These are phyloP conservation scores for Pediacus dermestoides DNA, from an alignment of 2,888 invertebrate genomes.

Conservation along the genomic window DNA sequence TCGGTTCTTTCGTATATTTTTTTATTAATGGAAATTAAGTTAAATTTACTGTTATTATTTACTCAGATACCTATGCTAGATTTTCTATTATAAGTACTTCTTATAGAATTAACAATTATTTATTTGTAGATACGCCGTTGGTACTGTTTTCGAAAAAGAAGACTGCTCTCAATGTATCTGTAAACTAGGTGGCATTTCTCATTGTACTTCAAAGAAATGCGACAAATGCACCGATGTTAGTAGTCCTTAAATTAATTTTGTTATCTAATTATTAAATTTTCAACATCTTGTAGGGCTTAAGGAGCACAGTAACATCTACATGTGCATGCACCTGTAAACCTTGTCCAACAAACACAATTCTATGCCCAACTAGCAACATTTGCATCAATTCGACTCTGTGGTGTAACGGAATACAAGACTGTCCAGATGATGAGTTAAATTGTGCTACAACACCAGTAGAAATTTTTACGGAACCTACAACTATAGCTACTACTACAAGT, in stretches of 20 bases:
- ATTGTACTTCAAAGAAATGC: constrained; percentile 68
- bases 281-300: constrained; percentile 49
- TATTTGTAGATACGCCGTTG: constrained; percentile 71
- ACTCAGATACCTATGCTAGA: no score
- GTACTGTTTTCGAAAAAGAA: constrained; percentile 65
- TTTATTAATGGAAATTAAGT: no score
- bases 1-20: no score
- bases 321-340: constrained; percentile 74
- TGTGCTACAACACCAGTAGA: constrained; percentile 51
- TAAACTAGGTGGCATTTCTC: constrained; percentile 66
- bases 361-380: constrained; percentile 71
- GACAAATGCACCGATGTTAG: constrained; percentile 59
- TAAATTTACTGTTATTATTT: no score
- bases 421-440: constrained; percentile 75
- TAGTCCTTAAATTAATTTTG: constrained; percentile 13
- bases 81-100: no score
- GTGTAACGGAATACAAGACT: constrained; percentile 80
- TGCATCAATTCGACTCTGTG: constrained; percentile 68
- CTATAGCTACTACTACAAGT: constrained; percentile 16
- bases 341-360: constrained; percentile 61
- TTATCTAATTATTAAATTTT: no score
- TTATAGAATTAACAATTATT: no score
- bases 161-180: constrained; percentile 79
- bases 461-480: constrained; percentile 9
- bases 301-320: constrained; percentile 56